These are phyloP conservation scores for Hozukius guyotensis DNA, from an alignment of 2,797 vertebrate species.

Conservation along the genomic window DNA sequence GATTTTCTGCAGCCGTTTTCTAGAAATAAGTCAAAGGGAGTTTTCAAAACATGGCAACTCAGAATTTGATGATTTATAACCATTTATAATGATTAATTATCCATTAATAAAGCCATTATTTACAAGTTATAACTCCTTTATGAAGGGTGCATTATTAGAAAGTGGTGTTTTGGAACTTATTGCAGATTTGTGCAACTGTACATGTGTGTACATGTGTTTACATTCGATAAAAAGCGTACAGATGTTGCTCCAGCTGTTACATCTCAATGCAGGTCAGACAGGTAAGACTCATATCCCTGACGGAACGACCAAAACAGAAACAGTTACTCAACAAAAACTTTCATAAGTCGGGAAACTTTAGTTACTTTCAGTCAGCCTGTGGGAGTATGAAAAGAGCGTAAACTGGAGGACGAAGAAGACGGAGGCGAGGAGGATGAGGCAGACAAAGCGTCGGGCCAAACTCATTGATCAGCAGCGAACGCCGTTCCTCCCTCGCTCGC, in stretches of 20 bases:
- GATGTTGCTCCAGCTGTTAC: neutral
- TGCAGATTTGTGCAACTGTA: neutral
- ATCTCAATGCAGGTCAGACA: neutral
- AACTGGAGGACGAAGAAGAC: constrained; percentile 38
- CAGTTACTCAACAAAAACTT: constrained; percentile 42
- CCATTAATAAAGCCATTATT: neutral
- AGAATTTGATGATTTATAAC: neutral
- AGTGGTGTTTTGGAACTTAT: neutral
- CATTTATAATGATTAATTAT: neutral
- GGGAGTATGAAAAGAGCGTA: constrained; percentile 30
- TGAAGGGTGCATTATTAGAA: neutral
- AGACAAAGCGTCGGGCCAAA: constrained; percentile 61
- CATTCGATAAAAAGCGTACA: neutral
- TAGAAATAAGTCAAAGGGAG: neutral
- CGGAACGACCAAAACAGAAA: neutral
- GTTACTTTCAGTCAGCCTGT: constrained; percentile 37
- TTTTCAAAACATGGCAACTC: neutral
- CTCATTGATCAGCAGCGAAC: constrained; percentile 56
- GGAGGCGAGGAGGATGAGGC: constrained; percentile 56
- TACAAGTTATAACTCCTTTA: neutral
- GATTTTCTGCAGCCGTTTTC: no score
- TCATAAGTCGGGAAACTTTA: constrained; percentile 39
- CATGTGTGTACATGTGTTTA: neutral
- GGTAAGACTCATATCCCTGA: neutral
- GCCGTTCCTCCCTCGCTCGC: constrained; percentile 50